Evolutionary conservation across 2,113 vertebrate genomes (phyloP).

Genomic region (Nycticebus coucang): DNA sequence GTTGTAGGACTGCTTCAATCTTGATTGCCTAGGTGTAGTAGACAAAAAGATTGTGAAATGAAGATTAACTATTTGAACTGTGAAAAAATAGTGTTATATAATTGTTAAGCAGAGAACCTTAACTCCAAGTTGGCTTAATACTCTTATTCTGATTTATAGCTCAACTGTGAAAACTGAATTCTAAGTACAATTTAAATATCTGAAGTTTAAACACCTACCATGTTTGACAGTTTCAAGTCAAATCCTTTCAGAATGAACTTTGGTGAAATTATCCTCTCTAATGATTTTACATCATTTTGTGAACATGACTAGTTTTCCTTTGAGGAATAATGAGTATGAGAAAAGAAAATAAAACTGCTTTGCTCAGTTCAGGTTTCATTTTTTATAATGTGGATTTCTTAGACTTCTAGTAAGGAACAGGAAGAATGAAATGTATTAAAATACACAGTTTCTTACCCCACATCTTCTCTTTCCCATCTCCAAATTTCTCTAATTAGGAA

Average conservation of each 20-base stretch:
- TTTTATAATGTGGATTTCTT: conserved; percentile 21
- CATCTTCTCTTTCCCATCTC: not conserved
- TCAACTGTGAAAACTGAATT: conserved; percentile 48
- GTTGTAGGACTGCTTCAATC: conserved; percentile 1
- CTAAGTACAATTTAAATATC: not conserved
- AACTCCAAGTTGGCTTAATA: not conserved
- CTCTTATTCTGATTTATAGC: conserved; percentile 29
- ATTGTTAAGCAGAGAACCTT: conserved; percentile 52
- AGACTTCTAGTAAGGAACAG: not conserved
- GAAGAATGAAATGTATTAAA: conserved; percentile 25
- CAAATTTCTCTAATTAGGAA: conserved; percentile 32
- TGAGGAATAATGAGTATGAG: not conserved
- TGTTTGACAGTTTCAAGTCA: conserved; percentile 29
- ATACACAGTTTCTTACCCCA: rapidly evolving
- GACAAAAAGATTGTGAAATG: conserved; percentile 47
- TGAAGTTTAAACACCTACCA: conserved; percentile 37
- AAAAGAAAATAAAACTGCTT: conserved; percentile 16
- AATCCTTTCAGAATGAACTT: not conserved
- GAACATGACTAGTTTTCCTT: conserved; percentile 6
- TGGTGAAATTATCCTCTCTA: not conserved
- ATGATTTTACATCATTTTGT: conserved; percentile 43
- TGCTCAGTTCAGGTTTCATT: not conserved
- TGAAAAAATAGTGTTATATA: conserved; percentile 36
- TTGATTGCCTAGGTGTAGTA: conserved; percentile 31
- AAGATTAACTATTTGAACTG: conserved; percentile 51